phyloP scores from a whole-genome alignment of 2,113 vertebrate species.

The Agapornis roseicollis region DNA sequence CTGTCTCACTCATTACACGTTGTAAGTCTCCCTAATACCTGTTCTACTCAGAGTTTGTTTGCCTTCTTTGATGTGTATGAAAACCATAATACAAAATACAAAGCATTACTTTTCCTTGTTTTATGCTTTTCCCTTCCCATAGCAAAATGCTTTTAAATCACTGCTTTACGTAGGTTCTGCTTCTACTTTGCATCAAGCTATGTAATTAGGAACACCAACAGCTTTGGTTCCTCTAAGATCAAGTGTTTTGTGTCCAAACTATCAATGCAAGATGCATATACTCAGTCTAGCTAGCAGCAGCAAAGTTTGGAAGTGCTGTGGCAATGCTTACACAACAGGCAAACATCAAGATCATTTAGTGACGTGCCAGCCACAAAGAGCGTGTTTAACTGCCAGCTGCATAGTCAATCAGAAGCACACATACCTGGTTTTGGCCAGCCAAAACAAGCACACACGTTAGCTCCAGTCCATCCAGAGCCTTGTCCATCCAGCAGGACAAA shows the following conservation, averaged over 20 bases:
- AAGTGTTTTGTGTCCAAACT: background rate
- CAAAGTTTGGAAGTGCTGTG: background rate
- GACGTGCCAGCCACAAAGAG: background rate
- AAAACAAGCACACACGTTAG: conserved; percentile 8
- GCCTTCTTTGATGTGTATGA: background rate
- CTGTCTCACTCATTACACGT: rapidly evolving
- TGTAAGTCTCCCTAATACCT: background rate
- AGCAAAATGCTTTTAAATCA: background rate
- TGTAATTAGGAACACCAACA: background rate
- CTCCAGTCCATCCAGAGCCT: conserved; percentile 29
- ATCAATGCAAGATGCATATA: background rate
- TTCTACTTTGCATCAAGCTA: background rate
- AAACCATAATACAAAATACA: background rate
- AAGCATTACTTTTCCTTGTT: background rate
- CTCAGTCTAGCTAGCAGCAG: background rate
- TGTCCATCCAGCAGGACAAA: conserved; percentile 17
- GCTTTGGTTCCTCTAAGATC: background rate
- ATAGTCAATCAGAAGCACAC: background rate
- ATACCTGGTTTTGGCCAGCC: conserved; percentile 18
- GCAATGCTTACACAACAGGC: background rate
- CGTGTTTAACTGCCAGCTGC: background rate
- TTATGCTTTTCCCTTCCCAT: background rate
- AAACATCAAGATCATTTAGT: background rate
- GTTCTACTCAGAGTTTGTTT: background rate
- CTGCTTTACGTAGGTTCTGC: background rate